Conservation (phyloP, 2,113 vertebrate species). For the Eulemur rufifrons region DNA sequence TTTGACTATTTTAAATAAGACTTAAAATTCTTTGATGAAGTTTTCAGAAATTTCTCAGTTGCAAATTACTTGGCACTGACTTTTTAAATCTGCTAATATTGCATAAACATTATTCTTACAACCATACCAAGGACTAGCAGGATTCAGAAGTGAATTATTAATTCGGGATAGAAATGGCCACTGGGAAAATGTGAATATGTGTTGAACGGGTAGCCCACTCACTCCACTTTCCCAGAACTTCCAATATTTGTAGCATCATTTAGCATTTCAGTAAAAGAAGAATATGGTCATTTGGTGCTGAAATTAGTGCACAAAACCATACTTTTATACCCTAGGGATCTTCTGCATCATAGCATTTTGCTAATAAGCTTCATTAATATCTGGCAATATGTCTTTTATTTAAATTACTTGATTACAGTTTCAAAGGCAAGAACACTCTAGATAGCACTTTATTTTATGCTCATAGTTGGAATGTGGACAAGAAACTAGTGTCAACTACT, state of each 20-base stretch:
- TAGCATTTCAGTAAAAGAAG: background rate
- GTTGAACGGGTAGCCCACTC: background rate
- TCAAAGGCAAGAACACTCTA: conserved; percentile 34
- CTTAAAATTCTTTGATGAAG: background rate
- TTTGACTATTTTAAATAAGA: conserved; percentile 43
- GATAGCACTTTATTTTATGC: conserved; percentile 35
- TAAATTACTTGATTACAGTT: conserved; percentile 60
- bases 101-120: conserved; percentile 20
- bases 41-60: conserved; percentile 18
- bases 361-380: conserved; percentile 72
- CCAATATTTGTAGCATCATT: background rate
- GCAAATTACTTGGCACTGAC: conserved; percentile 1
- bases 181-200: background rate
- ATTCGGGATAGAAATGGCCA: background rate
- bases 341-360: conserved; percentile 56
- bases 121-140: background rate
- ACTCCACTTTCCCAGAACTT: background rate
- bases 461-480: conserved; percentile 32
- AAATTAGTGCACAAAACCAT: conserved; percentile 38
- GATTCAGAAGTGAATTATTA: background rate
- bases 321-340: conserved; percentile 51
- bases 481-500: conserved; percentile 5
- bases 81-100: background rate
- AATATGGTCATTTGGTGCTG: conserved; percentile 27
- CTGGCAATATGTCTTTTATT: conserved; percentile 58